Conservation (phyloP, 2,113 vertebrate genomes). For the Mugil cephalus region DNA sequence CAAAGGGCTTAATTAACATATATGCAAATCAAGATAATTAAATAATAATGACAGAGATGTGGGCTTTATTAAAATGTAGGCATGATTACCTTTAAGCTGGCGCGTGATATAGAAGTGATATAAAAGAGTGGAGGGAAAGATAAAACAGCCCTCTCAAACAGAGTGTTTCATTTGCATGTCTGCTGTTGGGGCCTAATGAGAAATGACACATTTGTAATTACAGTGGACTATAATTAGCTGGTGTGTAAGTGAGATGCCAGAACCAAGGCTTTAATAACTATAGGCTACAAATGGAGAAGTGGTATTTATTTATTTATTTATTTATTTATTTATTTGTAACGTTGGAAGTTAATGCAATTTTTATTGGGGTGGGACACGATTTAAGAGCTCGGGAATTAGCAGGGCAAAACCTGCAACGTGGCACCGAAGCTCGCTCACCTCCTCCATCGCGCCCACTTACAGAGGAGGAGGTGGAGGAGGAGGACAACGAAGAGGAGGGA, state of each 20-base stretch:
- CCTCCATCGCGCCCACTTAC: constrained; percentile 68
- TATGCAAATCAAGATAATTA: constrained; percentile 55
- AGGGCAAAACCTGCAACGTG: constrained; percentile 30
- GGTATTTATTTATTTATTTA: not conserved
- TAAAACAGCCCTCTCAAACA: constrained; percentile 33
- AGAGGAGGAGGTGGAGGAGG: constrained; percentile 68
- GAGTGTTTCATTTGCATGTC: constrained; percentile 67
- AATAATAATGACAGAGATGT: constrained; percentile 53
- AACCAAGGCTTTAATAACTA: constrained; percentile 46
- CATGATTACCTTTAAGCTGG: constrained; percentile 36
- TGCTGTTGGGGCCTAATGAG: constrained; percentile 71
- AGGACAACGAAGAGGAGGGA: constrained; percentile 58
- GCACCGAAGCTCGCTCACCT: constrained; percentile 60
- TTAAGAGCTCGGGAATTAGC: constrained; percentile 34
- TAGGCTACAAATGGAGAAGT: not conserved
- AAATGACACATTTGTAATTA: constrained; percentile 82
- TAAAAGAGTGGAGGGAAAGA: constrained; percentile 31
- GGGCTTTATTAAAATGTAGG: constrained; percentile 41
- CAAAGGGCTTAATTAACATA: constrained; percentile 52
- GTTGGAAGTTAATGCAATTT: too few relatives aligned
- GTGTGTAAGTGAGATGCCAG: constrained; percentile 71
- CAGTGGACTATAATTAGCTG: constrained; percentile 76
- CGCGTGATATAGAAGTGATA: too few relatives aligned
- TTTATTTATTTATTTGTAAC: too few relatives aligned
- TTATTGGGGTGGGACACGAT: constrained; percentile 20